Conservation (phyloP, 2,888 invertebrate genomes). For the Harmothoe impar region DNA sequence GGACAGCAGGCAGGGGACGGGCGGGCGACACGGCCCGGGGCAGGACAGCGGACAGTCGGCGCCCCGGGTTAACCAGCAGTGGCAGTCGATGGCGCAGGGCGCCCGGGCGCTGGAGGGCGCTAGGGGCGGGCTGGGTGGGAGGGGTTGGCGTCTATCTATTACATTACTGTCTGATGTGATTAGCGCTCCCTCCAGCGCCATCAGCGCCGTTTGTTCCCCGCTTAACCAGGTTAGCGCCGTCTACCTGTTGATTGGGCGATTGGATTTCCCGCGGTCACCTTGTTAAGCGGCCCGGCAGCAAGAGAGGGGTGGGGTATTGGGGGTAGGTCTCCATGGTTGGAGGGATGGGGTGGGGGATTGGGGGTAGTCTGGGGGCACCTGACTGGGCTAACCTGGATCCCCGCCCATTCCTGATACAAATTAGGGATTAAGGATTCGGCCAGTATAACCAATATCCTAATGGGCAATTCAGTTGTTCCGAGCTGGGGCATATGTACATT, state of each 20-base stretch:
- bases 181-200: background rate
- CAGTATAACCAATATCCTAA: background rate
- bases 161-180: conserved; percentile 52
- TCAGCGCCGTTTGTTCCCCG: conserved; percentile 40
- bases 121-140: background rate
- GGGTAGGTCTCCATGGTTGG: background rate
- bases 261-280: conserved; percentile 54
- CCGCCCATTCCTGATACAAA: conserved; percentile 15
- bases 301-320: background rate
- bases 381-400: conserved; percentile 4
- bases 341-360: background rate
- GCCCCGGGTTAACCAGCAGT: conserved; percentile 14
- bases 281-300: conserved; percentile 13
- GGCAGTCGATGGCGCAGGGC: conserved; percentile 23
- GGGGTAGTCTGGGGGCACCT: conserved; percentile 24
- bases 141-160: conserved; percentile 37
- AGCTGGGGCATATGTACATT: too few relatives aligned
- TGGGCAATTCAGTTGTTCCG: background rate
- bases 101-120: conserved; percentile 11
- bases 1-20: conserved; percentile 11
- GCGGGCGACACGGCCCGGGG: conserved; percentile 32
- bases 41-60: background rate
- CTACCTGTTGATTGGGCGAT: conserved; percentile 58
- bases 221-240: background rate
- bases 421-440: background rate